Percentiles rank a stretch among this genome's conserved stretches.
These are phyloP conservation scores for Aix galericulata DNA, from an alignment of 2,113 vertebrate species.

Conservation along the genomic window DNA sequence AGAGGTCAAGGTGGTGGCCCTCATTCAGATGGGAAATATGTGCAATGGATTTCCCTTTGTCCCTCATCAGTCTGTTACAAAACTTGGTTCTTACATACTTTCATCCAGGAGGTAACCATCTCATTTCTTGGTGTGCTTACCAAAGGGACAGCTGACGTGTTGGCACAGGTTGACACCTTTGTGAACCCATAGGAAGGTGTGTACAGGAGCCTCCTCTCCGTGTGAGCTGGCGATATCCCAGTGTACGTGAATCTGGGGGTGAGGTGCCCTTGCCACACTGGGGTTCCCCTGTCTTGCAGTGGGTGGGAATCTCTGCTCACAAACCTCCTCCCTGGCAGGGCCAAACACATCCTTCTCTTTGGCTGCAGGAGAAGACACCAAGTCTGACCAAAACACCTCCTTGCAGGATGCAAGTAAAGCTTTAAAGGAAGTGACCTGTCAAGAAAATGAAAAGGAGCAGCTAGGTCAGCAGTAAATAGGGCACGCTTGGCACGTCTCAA, in stretches of 20 bases:
- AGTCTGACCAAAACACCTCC: not conserved
- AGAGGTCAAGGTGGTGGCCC: not conserved
- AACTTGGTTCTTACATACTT: not conserved
- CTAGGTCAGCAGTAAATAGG: not conserved
- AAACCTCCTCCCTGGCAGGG: not conserved
- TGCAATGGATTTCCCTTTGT: not conserved
- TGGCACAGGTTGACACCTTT: not conserved
- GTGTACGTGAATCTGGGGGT: fast-evolving
- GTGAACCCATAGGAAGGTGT: not conserved
- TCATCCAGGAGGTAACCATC: not conserved
- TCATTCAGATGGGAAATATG: not conserved
- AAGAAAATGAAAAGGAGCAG: not conserved
- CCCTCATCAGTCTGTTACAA: not conserved
- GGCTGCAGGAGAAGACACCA: not conserved
- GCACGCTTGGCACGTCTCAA: not conserved
- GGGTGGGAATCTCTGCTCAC: not conserved
- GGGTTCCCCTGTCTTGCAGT: not conserved
- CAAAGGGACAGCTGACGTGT: not conserved
- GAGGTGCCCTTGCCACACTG: not conserved
- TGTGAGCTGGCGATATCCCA: not conserved
- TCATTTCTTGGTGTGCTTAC: not conserved
- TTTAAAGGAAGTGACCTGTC: not conserved
- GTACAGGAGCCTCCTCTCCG: not conserved
- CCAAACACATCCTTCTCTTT: not conserved
- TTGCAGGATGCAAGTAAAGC: not conserved